Conservation (phyloP, 2,797 vertebrate species). For the Enteromius thamalakanensis region DNA sequence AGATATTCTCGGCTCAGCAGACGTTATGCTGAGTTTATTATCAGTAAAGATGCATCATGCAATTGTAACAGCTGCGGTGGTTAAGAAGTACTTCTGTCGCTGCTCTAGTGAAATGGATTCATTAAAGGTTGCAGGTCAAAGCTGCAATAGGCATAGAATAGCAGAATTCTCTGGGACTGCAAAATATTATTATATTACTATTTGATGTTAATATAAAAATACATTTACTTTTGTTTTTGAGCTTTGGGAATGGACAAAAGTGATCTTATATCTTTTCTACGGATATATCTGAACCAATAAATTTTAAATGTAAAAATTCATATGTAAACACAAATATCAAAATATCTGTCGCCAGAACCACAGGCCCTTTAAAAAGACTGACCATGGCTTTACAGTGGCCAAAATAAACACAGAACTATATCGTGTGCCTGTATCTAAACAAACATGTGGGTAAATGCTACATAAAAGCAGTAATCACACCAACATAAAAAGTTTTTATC, state of each 20-base stretch:
- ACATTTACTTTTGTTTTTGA: constrained; percentile 7
- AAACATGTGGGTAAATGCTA: background rate
- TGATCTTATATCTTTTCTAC: background rate
- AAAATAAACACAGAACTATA: background rate
- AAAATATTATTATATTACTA: constrained; percentile 12
- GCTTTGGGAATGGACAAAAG: background rate
- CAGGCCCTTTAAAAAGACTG: background rate
- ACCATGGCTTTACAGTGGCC: background rate
- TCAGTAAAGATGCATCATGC: constrained; percentile 61
- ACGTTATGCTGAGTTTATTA: constrained; percentile 84
- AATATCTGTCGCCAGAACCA: background rate
- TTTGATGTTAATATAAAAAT: constrained; percentile 24
- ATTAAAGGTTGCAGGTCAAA: background rate
- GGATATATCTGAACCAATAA: background rate
- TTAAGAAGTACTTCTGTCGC: background rate
- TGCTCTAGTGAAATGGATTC: constrained; percentile 5
- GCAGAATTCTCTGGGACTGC: background rate
- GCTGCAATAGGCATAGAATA: constrained; percentile 1
- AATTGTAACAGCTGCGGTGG: constrained; percentile 54
- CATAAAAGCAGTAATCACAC: background rate
- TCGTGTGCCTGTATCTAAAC: background rate
- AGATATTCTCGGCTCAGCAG: constrained; percentile 81
- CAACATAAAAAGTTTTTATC: background rate
- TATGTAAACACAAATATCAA: background rate
- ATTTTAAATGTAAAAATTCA: background rate